Evolutionary conservation across 2,113 vertebrate genomes (phyloP).

Genomic region (Oreotragus oreotragus): DNA sequence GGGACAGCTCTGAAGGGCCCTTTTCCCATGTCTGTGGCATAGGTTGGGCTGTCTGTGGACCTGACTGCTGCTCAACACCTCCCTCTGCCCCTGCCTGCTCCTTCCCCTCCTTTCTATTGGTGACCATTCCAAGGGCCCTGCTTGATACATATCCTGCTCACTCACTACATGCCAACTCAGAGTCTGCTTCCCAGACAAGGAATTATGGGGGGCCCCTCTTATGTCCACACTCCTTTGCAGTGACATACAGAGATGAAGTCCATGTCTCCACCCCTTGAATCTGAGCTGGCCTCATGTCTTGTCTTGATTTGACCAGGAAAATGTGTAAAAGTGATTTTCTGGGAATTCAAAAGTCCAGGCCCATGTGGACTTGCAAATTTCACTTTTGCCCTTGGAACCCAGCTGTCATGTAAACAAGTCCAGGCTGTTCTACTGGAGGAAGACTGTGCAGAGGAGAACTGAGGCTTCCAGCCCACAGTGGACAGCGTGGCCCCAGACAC

Average conservation of each 20-base stretch:
- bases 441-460: neutral
- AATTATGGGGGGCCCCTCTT: neutral
- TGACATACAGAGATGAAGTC: neutral
- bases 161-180: neutral
- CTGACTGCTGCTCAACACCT: too few relatives aligned
- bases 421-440: neutral
- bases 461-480: neutral
- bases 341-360: neutral
- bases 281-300: neutral
- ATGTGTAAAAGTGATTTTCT: neutral
- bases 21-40: rapidly evolving
- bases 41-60: neutral
- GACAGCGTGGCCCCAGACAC: neutral
- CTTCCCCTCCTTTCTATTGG: neutral
- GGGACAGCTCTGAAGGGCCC: neutral
- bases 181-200: neutral
- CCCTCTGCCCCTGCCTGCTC: neutral
- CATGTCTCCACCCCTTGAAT: neutral
- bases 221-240: neutral
- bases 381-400: neutral
- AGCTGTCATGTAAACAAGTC: neutral
- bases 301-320: neutral
- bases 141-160: neutral
- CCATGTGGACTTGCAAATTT: neutral
- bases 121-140: neutral